Evolutionary conservation across 2,113 vertebrate species (phyloP).

Genomic region (Stegostoma tigrinum): DNA sequence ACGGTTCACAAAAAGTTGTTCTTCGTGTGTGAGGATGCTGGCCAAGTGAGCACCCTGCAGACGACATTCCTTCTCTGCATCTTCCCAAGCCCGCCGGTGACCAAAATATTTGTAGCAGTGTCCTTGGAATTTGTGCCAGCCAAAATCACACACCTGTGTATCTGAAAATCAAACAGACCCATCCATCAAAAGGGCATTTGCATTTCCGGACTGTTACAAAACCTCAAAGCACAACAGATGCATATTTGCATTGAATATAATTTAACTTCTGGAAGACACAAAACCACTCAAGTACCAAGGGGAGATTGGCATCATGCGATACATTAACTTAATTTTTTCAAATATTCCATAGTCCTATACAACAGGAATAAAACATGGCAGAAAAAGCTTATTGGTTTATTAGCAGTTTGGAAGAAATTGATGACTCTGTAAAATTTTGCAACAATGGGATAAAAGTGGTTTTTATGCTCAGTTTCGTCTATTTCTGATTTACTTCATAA

Average conservation of each 20-base stretch:
- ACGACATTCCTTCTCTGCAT: constrained; percentile 88
- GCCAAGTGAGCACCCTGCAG: constrained; percentile 83
- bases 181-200: not conserved
- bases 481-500: not conserved
- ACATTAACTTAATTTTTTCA: not conserved
- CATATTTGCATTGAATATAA: too few relatives aligned
- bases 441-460: not conserved
- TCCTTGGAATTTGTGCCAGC: constrained; percentile 97
- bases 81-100: constrained; percentile 83
- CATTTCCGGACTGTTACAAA: not conserved
- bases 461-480: not conserved
- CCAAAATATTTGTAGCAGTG: constrained; percentile 93
- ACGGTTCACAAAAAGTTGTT: constrained; percentile 92
- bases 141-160: constrained; percentile 82
- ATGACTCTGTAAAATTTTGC: not conserved
- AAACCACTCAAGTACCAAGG: not conserved
- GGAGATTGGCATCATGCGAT: not conserved
- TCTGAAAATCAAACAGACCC: constrained; percentile 55
- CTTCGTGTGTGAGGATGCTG: constrained; percentile 82
- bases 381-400: not conserved
- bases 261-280: not conserved
- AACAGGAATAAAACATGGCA: not conserved
- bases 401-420: too few relatives aligned
- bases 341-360: not conserved
- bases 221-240: not conserved